Evolutionary conservation across 2,888 invertebrate species (phyloP).

Genomic region (Rhabditophanes sp.): DNA sequence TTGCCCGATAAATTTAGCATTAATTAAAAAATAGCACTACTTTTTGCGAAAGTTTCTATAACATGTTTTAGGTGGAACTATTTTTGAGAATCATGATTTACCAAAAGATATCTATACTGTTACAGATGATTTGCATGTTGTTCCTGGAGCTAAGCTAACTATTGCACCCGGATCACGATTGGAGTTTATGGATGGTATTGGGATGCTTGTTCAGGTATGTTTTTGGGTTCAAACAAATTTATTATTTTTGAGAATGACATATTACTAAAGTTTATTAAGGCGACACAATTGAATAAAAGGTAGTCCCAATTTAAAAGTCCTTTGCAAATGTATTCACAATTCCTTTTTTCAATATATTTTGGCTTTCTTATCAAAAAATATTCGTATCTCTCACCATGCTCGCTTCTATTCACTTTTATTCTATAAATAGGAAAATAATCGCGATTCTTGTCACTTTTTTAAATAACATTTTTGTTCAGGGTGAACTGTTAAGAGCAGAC

Average conservation of each 20-base stretch:
- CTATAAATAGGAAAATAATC: background rate
- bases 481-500: slow-evolving; percentile 33
- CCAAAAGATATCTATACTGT: slow-evolving; percentile 66
- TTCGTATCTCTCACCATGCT: no score
- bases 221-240: no score
- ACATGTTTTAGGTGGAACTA: slow-evolving; percentile 63
- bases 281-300: background rate
- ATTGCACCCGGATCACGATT: slow-evolving; percentile 73
- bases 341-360: no score
- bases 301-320: no score
- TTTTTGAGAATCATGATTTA: slow-evolving; percentile 61
- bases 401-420: no score
- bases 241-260: no score
- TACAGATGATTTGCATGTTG: slow-evolving; percentile 75
- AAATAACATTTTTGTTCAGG: slow-evolving; percentile 12
- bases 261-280: no score
- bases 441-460: background rate
- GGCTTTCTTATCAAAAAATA: no score
- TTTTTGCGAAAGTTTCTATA: no score
- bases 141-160: slow-evolving; percentile 76
- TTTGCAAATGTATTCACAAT: no score
- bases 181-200: slow-evolving; percentile 71
- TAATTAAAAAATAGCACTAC: no score
- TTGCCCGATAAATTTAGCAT: no score
- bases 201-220: slow-evolving; percentile 70